Percentiles rank a stretch among this genome's conserved stretches.
Evolutionary conservation across 2,113 vertebrate genomes (phyloP).

Genomic region (Notothenia coriiceps): DNA sequence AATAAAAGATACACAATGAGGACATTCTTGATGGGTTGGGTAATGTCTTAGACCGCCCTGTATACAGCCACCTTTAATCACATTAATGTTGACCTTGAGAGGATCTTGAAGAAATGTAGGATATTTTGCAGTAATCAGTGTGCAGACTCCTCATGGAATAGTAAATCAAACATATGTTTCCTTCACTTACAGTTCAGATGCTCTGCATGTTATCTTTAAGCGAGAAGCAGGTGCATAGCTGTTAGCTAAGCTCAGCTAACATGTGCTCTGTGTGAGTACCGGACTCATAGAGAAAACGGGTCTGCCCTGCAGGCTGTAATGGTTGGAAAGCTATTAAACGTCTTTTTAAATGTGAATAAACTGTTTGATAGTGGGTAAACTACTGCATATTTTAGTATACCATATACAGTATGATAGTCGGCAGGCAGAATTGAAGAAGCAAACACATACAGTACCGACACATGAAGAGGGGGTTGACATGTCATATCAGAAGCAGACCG

Average conservation of each 20-base stretch:
- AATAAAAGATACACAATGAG: not conserved
- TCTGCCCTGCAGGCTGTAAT: not conserved
- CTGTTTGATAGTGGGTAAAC: not conserved
- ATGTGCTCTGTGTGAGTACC: no score
- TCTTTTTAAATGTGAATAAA: not conserved
- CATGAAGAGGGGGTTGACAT: not conserved
- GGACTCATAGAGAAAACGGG: not conserved
- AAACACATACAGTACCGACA: not conserved
- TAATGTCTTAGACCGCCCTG: not conserved
- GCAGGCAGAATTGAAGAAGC: not conserved
- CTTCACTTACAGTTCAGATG: not conserved
- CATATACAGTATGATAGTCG: not conserved
- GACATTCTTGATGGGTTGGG: not conserved
- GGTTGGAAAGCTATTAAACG: not conserved
- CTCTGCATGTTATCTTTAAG: not conserved
- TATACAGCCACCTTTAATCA: not conserved
- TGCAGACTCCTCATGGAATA: not conserved
- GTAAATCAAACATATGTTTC: not conserved
- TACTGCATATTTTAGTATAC: not conserved
- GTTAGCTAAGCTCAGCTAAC: not conserved
- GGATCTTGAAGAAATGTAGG: not conserved
- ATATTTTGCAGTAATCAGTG: not conserved
- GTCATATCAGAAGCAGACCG: not conserved
- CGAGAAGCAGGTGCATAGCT: not conserved
- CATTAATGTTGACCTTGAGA: not conserved